Conservation (phyloP, 2,888 invertebrate genomes). For the Oscheius sp. region DNA sequence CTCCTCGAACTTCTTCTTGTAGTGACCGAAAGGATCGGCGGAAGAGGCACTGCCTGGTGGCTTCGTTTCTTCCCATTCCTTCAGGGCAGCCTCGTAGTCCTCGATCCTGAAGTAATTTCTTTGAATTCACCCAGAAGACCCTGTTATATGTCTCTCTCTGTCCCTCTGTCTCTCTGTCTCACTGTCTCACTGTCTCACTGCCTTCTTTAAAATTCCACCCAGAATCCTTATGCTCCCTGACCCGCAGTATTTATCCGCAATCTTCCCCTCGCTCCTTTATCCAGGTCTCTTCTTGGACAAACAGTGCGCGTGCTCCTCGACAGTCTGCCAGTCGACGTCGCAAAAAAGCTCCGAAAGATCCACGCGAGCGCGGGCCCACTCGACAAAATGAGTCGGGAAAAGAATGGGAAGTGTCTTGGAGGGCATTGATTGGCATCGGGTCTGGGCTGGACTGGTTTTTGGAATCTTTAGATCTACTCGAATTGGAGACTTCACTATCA, state of each 20-base stretch:
- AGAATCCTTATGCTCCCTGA: too few species aligned
- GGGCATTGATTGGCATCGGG: too few species aligned
- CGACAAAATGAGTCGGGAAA: slow-evolving; percentile 1
- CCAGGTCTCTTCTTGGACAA: slow-evolving; percentile 30
- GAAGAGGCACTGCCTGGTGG: slow-evolving; percentile 72
- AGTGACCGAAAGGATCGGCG: slow-evolving; percentile 70
- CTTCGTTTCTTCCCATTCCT: slow-evolving; percentile 73
- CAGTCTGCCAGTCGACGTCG: slow-evolving; percentile 30
- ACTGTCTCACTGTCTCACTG: too few species aligned
- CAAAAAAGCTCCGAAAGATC: slow-evolving; percentile 21
- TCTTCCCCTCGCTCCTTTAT: slow-evolving; percentile 13
- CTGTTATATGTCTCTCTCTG: neutral
- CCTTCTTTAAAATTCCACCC: neutral
- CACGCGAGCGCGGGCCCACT: slow-evolving; percentile 23
- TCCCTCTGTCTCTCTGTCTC: neutral
- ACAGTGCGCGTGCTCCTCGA: slow-evolving; percentile 25
- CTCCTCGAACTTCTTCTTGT: slow-evolving; percentile 72
- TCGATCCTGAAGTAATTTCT: slow-evolving; percentile 63
- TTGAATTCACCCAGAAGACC: neutral
- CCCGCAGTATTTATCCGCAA: slow-evolving; percentile 22
- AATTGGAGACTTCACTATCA: too few species aligned
- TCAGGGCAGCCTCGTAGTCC: slow-evolving; percentile 71
- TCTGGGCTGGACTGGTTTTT: too few species aligned
- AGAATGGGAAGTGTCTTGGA: too few species aligned
- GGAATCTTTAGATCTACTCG: too few species aligned